Evolutionary conservation across 2,888 invertebrate species (phyloP), one percentile per base, ranked within the genome.

Genomic region (Dioctria linearis): DNA sequence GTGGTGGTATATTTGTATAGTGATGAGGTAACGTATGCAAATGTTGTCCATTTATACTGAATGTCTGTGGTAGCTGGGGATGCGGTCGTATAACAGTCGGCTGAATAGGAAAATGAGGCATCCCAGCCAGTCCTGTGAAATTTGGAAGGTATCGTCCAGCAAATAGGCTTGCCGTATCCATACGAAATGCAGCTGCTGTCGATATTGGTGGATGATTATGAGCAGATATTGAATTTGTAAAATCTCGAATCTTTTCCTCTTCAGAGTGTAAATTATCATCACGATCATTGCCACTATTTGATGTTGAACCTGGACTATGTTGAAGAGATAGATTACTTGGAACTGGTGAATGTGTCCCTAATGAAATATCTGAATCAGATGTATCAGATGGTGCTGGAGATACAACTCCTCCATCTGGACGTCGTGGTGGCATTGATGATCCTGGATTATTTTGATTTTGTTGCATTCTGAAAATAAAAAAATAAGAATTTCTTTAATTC

Each of bases 341-440:
- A 83, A 89, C 89, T 6, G 89, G 89, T 59, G 89, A 89, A 82
- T 89, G 89, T 6, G 89, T 89, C 57, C 89, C 89, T 79, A 89
- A 83, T 9, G 89, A 89, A 83, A 89, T 89, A 83, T 89, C 89
- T 82, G 89, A 89, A 79, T 89, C 89, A 39, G 88, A 88, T 71
- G 88, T 88, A 71, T 89, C 89, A 69, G 89, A 88, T 59, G 88
- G 88, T 46, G 87, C 86, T 3, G 89, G 89, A 39, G 89, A 89
- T 11, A 87, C 86, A 2, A 85, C 87, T 11, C 87, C 87, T 11
- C 87, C 87, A 59, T 88, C 88, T 4, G 86, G 86, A 73, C 88
- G 85, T 37, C 87, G 86, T 73, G 86, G 86, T 42, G 87, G 73
- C 71, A 82, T 66, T 37, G 81, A 81, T 46, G 75, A 79, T 13